Percentiles rank a stretch among this genome's conserved stretches.
These are phyloP conservation scores for Syngnathus typhle DNA, from an alignment of 2,113 vertebrate species.

Conservation along the genomic window DNA sequence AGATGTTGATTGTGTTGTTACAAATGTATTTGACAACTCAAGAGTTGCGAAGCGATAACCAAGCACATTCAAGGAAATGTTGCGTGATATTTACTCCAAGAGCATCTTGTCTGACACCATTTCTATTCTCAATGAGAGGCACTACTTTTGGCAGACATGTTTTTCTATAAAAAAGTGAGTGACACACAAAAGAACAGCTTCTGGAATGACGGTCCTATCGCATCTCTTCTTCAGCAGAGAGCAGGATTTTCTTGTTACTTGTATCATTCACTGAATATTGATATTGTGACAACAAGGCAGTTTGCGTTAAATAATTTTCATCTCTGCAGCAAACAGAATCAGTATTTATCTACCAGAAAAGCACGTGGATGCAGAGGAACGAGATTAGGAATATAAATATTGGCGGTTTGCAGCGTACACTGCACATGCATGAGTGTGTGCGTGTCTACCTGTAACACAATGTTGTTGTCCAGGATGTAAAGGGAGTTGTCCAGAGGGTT, in stretches of 20 bases:
- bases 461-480: conserved; percentile 96
- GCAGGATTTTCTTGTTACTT: conserved; percentile 16
- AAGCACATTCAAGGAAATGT: neutral
- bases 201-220: conserved; percentile 3
- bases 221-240: conserved; percentile 22
- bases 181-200: conserved; percentile 22
- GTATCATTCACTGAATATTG: conserved; percentile 17
- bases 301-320: conserved; percentile 24
- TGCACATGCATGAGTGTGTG: neutral
- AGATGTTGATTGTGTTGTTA: neutral
- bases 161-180: neutral
- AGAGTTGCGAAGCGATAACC: neutral
- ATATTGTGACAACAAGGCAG: conserved; percentile 23
- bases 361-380: conserved; percentile 4
- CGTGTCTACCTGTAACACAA: conserved; percentile 80
- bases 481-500: conserved; percentile 96
- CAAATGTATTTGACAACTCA: neutral
- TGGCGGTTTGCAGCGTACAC: neutral
- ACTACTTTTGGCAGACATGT: neutral
- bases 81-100: neutral
- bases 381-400: neutral
- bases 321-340: neutral
- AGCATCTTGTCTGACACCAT: neutral
- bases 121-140: neutral
- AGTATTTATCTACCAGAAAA: neutral